Percentiles rank a stretch among this genome's conserved stretches.
These are phyloP conservation scores for Zaprionus lineosus DNA, from an alignment of 2,888 invertebrate genomes.

Conservation along the genomic window DNA sequence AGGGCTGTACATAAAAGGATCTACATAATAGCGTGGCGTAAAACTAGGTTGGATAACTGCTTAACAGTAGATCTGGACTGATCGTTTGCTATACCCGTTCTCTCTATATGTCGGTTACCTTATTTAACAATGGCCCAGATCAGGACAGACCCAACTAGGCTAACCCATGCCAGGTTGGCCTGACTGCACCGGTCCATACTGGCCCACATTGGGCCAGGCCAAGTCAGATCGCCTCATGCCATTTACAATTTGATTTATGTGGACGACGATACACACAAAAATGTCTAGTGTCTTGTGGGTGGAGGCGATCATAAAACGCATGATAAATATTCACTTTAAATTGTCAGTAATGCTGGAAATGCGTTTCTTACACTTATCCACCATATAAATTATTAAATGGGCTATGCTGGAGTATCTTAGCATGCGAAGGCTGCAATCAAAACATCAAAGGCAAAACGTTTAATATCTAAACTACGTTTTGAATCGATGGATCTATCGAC, in stretches of 20 bases:
- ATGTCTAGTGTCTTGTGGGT: conserved; percentile 45
- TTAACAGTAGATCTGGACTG: too few species aligned
- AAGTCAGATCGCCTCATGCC: conserved; percentile 36
- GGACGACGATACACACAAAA: conserved; percentile 56
- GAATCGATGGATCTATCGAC: too few species aligned
- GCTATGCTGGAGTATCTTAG: too few species aligned
- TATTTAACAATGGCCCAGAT: conserved; percentile 47
- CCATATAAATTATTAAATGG: too few species aligned
- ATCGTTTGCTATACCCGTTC: too few species aligned
- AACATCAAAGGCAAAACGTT: too few species aligned
- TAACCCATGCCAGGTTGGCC: conserved; percentile 41
- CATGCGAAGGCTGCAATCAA: conserved; percentile 33
- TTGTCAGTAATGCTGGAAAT: conserved; percentile 54
- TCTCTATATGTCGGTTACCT: background rate
- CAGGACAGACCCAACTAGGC: conserved; percentile 26
- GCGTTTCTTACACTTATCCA: conserved; percentile 36
- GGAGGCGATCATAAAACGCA: conserved; percentile 47
- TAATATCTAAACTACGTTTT: too few species aligned
- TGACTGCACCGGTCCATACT: too few species aligned
- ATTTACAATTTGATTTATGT: conserved; percentile 68
- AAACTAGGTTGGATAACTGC: too few species aligned
- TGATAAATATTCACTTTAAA: conserved; percentile 69
- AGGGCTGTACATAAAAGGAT: too few species aligned
- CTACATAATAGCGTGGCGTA: too few species aligned
- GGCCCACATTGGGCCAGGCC: too few species aligned